Percentiles rank a stretch among this genome's conserved stretches.
Conservation (phyloP, 1,140 invertebrate species). For the Bombyx mandarina region DNA sequence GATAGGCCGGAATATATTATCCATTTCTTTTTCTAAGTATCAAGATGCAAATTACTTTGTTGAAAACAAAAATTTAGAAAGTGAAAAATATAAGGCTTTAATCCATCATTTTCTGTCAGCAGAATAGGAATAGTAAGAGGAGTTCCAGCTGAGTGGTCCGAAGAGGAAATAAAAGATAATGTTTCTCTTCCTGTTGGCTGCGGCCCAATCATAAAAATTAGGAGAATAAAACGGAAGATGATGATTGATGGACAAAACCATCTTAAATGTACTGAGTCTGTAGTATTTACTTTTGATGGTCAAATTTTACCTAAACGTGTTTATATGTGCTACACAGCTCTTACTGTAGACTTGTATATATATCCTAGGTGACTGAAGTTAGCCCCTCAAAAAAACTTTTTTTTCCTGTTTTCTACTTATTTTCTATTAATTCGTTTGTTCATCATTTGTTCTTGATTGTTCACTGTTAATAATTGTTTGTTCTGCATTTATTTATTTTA, state of each 20-base stretch:
- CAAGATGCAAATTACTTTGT: neutral
- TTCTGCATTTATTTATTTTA: too few species aligned
- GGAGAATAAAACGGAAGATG: too few species aligned
- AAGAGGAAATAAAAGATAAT: neutral
- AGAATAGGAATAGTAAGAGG: neutral
- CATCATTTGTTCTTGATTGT: too few species aligned
- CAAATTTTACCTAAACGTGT: constrained; percentile 1
- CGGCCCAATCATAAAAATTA: neutral
- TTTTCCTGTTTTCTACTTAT: too few species aligned
- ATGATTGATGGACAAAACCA: neutral
- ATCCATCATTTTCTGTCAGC: neutral
- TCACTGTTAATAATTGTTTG: too few species aligned
- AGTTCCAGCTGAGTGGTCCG: neutral
- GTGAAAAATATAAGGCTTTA: neutral
- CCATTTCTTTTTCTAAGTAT: neutral
- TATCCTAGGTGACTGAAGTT: neutral
- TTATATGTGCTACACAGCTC: constrained; percentile 2
- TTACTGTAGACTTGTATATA: constrained; percentile 2
- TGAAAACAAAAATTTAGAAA: neutral
- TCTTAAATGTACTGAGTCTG: neutral
- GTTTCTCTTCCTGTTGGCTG: neutral
- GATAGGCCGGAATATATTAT: neutral
- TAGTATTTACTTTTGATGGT: constrained; percentile 1
- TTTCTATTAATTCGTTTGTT: too few species aligned
- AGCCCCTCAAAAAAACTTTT: too few species aligned